phyloP scores from a whole-genome alignment of 2,888 invertebrate genomes.

The Colostygia pectinataria region DNA sequence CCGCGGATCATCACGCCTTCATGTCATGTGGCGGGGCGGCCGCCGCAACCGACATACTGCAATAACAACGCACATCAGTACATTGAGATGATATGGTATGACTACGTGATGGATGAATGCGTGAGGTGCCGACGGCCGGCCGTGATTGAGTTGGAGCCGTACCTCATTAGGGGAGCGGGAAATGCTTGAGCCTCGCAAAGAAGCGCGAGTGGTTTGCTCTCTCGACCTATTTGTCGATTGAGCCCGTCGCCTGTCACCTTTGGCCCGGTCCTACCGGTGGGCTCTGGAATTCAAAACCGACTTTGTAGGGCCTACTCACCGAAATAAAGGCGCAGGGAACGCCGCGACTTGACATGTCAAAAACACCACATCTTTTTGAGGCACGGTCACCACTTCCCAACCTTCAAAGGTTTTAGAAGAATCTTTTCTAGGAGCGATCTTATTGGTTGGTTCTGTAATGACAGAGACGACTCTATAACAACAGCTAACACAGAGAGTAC shows the following conservation, averaged over 20 bases:
- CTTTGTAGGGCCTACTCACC: conserved; percentile 81
- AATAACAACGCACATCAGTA: conserved; percentile 80
- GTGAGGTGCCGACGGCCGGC: conserved; percentile 72
- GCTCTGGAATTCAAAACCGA: conserved; percentile 82
- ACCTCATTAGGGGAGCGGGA: conserved; percentile 91
- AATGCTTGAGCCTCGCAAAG: conserved; percentile 91
- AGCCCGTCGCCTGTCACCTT: conserved; percentile 85
- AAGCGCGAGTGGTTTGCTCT: conserved; percentile 82
- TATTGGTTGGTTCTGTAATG: conserved; percentile 87
- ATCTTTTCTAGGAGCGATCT: conserved; percentile 84
- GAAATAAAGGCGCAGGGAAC: conserved; percentile 87
- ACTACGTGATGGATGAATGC: conserved; percentile 79
- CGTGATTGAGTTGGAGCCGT: conserved; percentile 57
- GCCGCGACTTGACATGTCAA: conserved; percentile 87
- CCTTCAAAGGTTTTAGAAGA: conserved; percentile 82
- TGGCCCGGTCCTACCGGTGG: conserved; percentile 87
- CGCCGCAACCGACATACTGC: conserved; percentile 71
- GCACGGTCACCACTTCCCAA: conserved; percentile 84
- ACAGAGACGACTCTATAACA: conserved; percentile 50
- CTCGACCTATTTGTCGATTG: conserved; percentile 79
- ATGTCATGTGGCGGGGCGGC: conserved; percentile 67
- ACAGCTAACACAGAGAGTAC: conserved; percentile 24
- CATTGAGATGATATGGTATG: conserved; percentile 69
- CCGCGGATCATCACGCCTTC: conserved; percentile 80
- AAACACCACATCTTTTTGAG: conserved; percentile 77